Evolutionary conservation across 2,888 invertebrate species (phyloP), one percentile per base, ranked within the genome.

Genomic region (Blastobasis adustella): DNA sequence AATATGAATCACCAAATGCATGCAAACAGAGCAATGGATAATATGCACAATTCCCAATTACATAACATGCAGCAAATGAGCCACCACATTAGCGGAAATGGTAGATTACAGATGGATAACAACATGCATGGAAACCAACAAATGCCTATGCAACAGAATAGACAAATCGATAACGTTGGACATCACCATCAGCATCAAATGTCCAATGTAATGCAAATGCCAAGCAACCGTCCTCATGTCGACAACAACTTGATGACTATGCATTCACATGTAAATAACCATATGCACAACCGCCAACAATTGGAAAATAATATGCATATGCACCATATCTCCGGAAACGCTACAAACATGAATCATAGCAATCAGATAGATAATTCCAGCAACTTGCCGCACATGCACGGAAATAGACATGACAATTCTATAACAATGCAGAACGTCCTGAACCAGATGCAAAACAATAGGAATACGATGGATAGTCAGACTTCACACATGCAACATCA

Each of bases 151-250:
- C 84, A 80, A 63, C 83, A 82, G 62, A 84, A 79, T 55, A 77
- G 88, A 60, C 82, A 79, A 60, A 75, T 84, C 61, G 88, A 88
- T 38, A 83, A 80, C 63, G 70, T 77, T 36, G 63, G 69, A 5
- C 76, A 81, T 49, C 88, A 87, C 59, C 88, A 86, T 54, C 87
- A 85, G 62, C 87, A 88, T 65, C 87, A 82, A 68, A 83, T 86
- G 75, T 63, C 84, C 10, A 85, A 83, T 58, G 76, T 81, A 9
- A 88, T 88, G 84, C 87, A 87, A 59, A 79, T 86, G 55, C 86
- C 82, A 67, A 85, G 76, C 60, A 83, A 81, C 67, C 78, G 79
- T 1, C 67, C 73, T 37, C 85, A 87, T 55, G 74, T 82, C 23
- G 87, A 87, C 23, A 80, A 69, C 54, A 83, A 81, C 54, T 63